Conservation (phyloP, 92 coral and sea anemone species). For the Siderastrea radians region DNA sequence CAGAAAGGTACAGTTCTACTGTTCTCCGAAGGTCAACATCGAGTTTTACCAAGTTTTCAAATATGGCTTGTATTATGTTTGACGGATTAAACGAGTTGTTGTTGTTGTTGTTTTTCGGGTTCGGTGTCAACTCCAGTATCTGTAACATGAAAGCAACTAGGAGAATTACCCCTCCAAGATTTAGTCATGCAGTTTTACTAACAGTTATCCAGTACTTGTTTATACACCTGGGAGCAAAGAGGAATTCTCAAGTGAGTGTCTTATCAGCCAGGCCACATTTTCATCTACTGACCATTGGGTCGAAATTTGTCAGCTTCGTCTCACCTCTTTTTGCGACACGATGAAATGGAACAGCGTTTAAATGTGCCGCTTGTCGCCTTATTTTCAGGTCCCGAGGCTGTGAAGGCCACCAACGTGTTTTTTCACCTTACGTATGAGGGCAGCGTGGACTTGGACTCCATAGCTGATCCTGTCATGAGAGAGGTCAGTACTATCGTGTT, state of each 20-base stretch:
- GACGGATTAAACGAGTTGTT: not conserved
- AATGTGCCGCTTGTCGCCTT: not conserved
- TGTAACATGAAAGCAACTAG: too few relatives aligned
- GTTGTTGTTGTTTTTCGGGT: too few relatives aligned
- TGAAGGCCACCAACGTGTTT: conserved; percentile 95
- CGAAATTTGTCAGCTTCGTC: too few relatives aligned
- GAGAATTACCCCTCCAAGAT: too few relatives aligned
- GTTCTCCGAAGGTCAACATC: not conserved
- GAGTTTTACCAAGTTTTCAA: not conserved
- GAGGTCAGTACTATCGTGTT: conserved; percentile 61
- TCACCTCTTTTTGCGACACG: too few relatives aligned
- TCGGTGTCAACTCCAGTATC: too few relatives aligned
- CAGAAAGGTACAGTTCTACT: conserved; percentile 83
- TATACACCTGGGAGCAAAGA: too few relatives aligned
- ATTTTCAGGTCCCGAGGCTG: conserved; percentile 92
- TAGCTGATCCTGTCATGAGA: conserved; percentile 90
- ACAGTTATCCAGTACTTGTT: too few relatives aligned
- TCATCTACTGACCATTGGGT: too few relatives aligned
- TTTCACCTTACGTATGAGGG: conserved; percentile 97
- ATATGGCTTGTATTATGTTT: not conserved
- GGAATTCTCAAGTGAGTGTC: too few relatives aligned
- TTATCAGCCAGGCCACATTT: too few relatives aligned
- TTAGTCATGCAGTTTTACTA: too few relatives aligned
- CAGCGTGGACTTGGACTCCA: conserved; percentile 93
- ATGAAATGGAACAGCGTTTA: not conserved